These are phyloP conservation scores for Eumerus sabulonum DNA, from an alignment of 2,888 invertebrate genomes.

Conservation along the genomic window DNA sequence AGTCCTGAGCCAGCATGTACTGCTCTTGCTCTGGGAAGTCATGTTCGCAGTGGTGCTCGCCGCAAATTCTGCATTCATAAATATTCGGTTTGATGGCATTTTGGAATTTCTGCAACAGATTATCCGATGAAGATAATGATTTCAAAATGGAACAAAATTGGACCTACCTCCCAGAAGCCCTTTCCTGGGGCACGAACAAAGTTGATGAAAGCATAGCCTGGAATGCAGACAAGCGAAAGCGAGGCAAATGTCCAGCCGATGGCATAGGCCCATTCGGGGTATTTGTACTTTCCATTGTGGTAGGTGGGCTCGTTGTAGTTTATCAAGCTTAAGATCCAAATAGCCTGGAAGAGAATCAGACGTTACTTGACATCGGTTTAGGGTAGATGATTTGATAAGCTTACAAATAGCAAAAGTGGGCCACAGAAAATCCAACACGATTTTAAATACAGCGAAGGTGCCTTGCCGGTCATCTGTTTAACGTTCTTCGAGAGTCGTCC, in stretches of 20 bases:
- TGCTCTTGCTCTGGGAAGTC: slow-evolving; percentile 80
- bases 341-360: slow-evolving; percentile 80
- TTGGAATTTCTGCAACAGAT: slow-evolving; percentile 83
- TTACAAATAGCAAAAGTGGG: slow-evolving; percentile 87
- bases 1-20: slow-evolving; percentile 78
- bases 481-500: slow-evolving; percentile 89
- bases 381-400: slow-evolving; percentile 53
- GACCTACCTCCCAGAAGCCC: slow-evolving; percentile 84
- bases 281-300: slow-evolving; percentile 87
- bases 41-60: slow-evolving; percentile 88
- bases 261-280: slow-evolving; percentile 91
- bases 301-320: slow-evolving; percentile 93
- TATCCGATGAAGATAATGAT: neutral
- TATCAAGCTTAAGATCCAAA: slow-evolving; percentile 93
- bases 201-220: slow-evolving; percentile 87
- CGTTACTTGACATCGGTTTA: neutral
- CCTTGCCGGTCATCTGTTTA: slow-evolving; percentile 92
- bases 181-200: slow-evolving; percentile 86
- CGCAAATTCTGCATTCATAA: slow-evolving; percentile 87
- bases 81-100: slow-evolving; percentile 87
- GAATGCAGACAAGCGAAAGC: slow-evolving; percentile 90
- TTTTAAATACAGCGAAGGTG: slow-evolving; percentile 89
- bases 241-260: slow-evolving; percentile 93
- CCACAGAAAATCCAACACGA: slow-evolving; percentile 92
- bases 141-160: neutral